phyloP scores from a whole-genome alignment of 2,888 invertebrate species.

The Erebia epiphron region DNA sequence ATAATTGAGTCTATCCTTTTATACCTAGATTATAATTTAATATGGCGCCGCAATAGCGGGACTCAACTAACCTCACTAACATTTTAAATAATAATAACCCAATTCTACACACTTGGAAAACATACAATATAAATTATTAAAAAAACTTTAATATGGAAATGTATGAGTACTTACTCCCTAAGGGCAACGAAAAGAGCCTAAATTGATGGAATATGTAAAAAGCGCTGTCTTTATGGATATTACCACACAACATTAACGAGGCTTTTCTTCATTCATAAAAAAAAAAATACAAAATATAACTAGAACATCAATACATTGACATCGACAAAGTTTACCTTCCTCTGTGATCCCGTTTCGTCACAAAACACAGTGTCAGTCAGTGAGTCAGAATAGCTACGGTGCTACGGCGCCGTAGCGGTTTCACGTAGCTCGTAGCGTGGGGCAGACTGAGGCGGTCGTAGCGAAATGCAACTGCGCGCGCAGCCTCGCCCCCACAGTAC shows the following conservation, averaged over 20 bases:
- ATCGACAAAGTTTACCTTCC: slow-evolving; percentile 35
- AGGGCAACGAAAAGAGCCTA: neutral
- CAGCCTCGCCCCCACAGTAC: slow-evolving; percentile 76
- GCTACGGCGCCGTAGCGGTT: slow-evolving; percentile 73
- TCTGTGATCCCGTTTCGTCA: slow-evolving; percentile 40
- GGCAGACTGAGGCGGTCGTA: slow-evolving; percentile 72
- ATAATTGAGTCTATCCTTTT: slow-evolving; percentile 29
- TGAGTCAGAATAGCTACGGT: slow-evolving; percentile 46
- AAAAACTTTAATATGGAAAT: neutral
- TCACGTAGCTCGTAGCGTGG: slow-evolving; percentile 62
- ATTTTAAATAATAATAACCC: slow-evolving; percentile 11
- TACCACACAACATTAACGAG: neutral
- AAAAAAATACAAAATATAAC: neutral
- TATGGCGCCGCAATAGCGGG: slow-evolving; percentile 32
- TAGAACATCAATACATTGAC: neutral
- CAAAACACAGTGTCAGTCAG: slow-evolving; percentile 41
- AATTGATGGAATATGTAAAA: slow-evolving; percentile 1
- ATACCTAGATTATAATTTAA: slow-evolving; percentile 22
- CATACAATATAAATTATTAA: neutral
- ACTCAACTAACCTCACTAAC: neutral
- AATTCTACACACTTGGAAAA: neutral
- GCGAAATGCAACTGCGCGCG: slow-evolving; percentile 71
- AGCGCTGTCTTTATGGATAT: neutral
- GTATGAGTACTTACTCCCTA: neutral
- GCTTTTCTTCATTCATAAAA: neutral